Conservation (phyloP, 2,113 vertebrate species). For the Marmota flaviventris region DNA sequence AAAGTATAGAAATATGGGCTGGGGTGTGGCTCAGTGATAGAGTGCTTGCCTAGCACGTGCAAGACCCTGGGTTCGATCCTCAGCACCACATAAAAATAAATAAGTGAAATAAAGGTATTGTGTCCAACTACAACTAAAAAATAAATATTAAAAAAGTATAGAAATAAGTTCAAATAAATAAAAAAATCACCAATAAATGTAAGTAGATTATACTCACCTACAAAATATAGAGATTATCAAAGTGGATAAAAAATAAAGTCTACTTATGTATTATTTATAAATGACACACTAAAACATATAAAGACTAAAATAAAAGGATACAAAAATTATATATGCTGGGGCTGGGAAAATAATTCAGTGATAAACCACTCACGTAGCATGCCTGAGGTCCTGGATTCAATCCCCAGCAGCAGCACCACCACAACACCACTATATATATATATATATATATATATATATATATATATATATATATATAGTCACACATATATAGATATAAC, state of each 20-base stretch:
- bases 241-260: not conserved
- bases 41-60: too few relatives aligned
- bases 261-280: not conserved
- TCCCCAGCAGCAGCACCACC: not conserved
- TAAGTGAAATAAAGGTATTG: too few relatives aligned
- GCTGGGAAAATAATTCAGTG: not conserved
- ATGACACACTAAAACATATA: constrained; percentile 18
- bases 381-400: not conserved
- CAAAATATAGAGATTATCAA: constrained; percentile 15
- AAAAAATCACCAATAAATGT: not conserved
- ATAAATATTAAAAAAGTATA: not conserved
- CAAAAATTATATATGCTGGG: constrained; percentile 17
- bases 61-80: too few relatives aligned
- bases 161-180: constrained; percentile 18
- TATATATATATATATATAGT: too few relatives aligned
- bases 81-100: too few relatives aligned
- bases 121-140: too few relatives aligned
- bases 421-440: too few relatives aligned
- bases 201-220: not conserved
- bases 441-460: too few relatives aligned
- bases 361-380: not conserved
- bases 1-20: not conserved
- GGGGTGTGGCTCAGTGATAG: too few relatives aligned
- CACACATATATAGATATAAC: too few relatives aligned
- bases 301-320: constrained; percentile 42